A percentile compares a stretch with the other conserved stretches of the same genome.
Conservation (phyloP, 2,888 invertebrate species). For the Parnassius orleans region DNA sequence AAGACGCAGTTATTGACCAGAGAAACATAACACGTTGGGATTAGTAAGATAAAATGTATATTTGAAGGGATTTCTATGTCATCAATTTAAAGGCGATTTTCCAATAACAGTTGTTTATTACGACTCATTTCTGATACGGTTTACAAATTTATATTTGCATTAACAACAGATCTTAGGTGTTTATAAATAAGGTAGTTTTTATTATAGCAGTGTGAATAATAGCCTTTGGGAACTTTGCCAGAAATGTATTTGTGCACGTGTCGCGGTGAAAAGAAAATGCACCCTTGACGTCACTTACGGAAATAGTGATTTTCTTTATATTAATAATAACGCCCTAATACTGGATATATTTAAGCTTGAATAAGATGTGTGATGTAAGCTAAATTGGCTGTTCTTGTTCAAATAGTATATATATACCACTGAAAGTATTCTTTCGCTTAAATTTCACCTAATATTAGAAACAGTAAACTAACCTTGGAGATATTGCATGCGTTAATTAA, state of each 20-base stretch:
- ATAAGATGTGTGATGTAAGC: not conserved
- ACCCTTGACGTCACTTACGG: conserved; percentile 4
- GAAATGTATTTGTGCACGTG: conserved; percentile 6
- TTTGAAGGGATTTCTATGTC: no score
- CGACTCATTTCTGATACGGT: not conserved
- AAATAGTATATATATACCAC: no score
- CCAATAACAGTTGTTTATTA: not conserved
- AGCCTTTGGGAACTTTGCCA: conserved; percentile 6
- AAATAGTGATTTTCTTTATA: not conserved
- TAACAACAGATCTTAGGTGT: not conserved
- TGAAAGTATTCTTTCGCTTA: no score
- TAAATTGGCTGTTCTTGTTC: no score
- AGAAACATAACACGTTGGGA: no score
- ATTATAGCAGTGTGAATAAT: not conserved
- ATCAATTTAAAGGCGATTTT: no score
- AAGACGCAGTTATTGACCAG: no score
- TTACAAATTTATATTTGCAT: not conserved
- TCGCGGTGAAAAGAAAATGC: not conserved
- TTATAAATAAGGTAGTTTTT: not conserved
- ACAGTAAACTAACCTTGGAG: no score
- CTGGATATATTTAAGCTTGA: not conserved
- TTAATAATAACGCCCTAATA: not conserved
- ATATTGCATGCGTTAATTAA: no score
- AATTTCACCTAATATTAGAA: no score
- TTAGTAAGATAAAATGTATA: no score